Evolutionary conservation across 1,140 invertebrate genomes (phyloP), one percentile per base, ranked within the genome.

Genomic region (Rhynchophorus ferrugineus): DNA sequence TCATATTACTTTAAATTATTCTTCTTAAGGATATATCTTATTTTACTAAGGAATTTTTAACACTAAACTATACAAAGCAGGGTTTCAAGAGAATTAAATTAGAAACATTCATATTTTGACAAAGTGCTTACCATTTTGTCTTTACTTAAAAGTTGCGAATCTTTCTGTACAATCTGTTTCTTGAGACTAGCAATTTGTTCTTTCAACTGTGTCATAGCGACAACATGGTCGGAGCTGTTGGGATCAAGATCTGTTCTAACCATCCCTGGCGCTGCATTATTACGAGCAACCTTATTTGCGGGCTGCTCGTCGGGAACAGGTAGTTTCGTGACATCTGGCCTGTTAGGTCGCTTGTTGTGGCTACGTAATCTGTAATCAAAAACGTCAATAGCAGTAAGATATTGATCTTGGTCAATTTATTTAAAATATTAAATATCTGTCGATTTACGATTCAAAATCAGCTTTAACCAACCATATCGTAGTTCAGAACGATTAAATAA

Each of bases 111-210:
- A 43, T 39, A 38, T 33, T 48, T 39, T 39, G 43, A 37, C 13
- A 7, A 5, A 37, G n/a, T n/a, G n/a, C 49, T 54, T 58, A 95
- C 92, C 81, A 86, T 80, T 78, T 89, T 92, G 63, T 96, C 94
- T 75, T 95, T 95, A 39, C 84, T 78, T 17, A 96, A 71, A 39
- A 97, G 71, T 61, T 90, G 85, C 45, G 81, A 79, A 70, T 96
- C 91, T 71, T 95, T 96, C 52, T 82, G 78, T 44, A 75, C 72
- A 2, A 96, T 74, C 62, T 91, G 88, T 69, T 93, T 95, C 68
- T 95, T 88, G n/a, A 96, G 71, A 63, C 83, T 84, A 22, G 91
- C 89, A 58, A 96, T 93, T 64, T 94, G 87, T 70, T 97, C 94
- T 65, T 89, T 90, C 1, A 98, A 77, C 68, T 95, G 90, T 11